These are phyloP conservation scores for Drosophila anomelani DNA, from an alignment of 2,888 invertebrate genomes.

Conservation along the genomic window DNA sequence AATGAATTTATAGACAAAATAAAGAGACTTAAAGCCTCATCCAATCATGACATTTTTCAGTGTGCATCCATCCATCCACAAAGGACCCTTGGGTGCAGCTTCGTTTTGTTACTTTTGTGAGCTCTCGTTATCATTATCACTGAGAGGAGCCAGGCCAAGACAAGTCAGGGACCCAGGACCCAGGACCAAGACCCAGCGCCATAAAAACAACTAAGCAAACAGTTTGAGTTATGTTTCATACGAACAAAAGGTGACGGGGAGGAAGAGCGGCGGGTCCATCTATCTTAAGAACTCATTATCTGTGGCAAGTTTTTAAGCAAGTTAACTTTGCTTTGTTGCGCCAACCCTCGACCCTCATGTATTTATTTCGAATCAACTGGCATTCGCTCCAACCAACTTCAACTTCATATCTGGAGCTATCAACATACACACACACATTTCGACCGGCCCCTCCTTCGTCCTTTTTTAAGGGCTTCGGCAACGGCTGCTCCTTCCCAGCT, in stretches of 20 bases:
- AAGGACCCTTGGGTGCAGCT: constrained; percentile 70
- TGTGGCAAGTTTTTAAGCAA: constrained; percentile 76
- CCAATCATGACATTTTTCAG: constrained; percentile 11
- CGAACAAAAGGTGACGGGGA: constrained; percentile 35
- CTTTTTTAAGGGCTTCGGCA: constrained; percentile 20
- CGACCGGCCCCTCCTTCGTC: constrained; percentile 18
- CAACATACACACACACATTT: constrained; percentile 61
- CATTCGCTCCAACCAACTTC: constrained; percentile 52
- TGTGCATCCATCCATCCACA: constrained; percentile 52
- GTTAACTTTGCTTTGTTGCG: constrained; percentile 49
- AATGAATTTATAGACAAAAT: not conserved
- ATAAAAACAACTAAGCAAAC: constrained; percentile 70
- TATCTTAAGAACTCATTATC: constrained; percentile 79
- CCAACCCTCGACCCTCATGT: constrained; percentile 69
- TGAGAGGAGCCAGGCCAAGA: constrained; percentile 43
- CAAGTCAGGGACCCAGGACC: constrained; percentile 10
- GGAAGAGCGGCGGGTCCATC: constrained; percentile 39
- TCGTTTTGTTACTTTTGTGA: constrained; percentile 41
- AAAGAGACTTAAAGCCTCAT: not conserved
- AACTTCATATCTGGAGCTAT: constrained; percentile 72
- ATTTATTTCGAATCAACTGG: constrained; percentile 74
- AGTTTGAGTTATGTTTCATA: constrained; percentile 51
- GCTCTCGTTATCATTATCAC: constrained; percentile 70
- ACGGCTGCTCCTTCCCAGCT: constrained; percentile 36
- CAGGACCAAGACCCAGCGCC: constrained; percentile 52